A percentile compares a stretch with the other conserved stretches of the same genome.
Conservation (phyloP, 2,113 vertebrate species). For the Copsychus sechellarum region DNA sequence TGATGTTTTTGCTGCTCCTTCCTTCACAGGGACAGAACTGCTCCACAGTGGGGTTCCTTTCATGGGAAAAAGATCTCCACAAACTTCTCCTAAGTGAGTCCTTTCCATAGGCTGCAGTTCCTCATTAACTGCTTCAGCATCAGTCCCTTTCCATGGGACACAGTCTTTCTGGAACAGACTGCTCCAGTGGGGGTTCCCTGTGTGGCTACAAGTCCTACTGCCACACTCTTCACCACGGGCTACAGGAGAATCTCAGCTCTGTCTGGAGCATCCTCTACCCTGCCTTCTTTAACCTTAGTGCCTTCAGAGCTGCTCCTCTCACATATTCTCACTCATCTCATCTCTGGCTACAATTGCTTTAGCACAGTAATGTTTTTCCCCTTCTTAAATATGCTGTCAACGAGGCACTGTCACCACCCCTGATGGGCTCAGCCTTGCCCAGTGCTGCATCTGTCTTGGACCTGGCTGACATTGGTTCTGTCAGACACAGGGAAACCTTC, state of each 20-base stretch:
- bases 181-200: background rate
- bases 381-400: background rate
- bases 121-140: background rate
- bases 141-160: background rate
- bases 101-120: background rate
- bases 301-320: background rate
- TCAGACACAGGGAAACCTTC: background rate
- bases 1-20: background rate
- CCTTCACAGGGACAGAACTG: background rate
- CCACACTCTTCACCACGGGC: accelerated
- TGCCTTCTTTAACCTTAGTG: background rate
- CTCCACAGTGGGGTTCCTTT: background rate
- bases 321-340: background rate
- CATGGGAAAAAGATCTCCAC: background rate
- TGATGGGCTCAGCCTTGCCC: background rate
- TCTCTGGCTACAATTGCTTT: background rate
- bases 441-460: accelerated
- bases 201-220: background rate
- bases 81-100: background rate
- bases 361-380: background rate
- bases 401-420: background rate
- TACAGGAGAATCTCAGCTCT: background rate
- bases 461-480: background rate
- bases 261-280: no score
- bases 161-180: background rate